Evolutionary conservation across 2,888 invertebrate species (phyloP).

Genomic region (Macrosoma leucophasiata): DNA sequence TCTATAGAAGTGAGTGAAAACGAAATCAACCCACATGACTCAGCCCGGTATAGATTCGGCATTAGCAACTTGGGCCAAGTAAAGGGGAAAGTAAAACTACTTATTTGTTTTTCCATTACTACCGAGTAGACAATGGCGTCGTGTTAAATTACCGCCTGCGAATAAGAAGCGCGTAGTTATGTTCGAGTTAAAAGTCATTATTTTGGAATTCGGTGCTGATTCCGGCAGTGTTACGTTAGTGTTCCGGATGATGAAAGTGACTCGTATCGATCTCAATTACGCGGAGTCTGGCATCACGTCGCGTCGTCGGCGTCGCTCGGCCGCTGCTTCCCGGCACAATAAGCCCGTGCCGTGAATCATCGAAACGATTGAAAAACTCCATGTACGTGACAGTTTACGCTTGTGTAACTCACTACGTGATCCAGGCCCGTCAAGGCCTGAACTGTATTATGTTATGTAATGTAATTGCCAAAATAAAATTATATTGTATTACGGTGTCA

Average conservation of each 20-base stretch:
- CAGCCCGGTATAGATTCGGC: constrained; percentile 57
- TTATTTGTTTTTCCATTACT: constrained; percentile 68
- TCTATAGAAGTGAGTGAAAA: constrained; percentile 53
- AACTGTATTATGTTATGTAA: constrained; percentile 54
- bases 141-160: constrained; percentile 34
- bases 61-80: constrained; percentile 64
- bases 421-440: constrained; percentile 53
- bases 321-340: constrained; percentile 35
- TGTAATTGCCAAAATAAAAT: constrained; percentile 66
- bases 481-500: constrained; percentile 27
- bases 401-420: constrained; percentile 70
- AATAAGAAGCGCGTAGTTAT: constrained; percentile 31
- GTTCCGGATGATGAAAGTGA: constrained; percentile 56
- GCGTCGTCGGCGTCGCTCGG: constrained; percentile 26
- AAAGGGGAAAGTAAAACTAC: constrained; percentile 71
- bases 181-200: constrained; percentile 42
- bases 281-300: constrained; percentile 41
- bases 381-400: constrained; percentile 53
- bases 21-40: constrained; percentile 66
- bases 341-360: constrained; percentile 48
- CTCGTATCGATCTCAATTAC: constrained; percentile 48
- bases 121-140: constrained; percentile 39
- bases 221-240: constrained; percentile 47
- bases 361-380: constrained; percentile 50
- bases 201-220: constrained; percentile 42